These are phyloP conservation scores for Aleiodes testaceus DNA, from an alignment of 2,888 invertebrate species.

Conservation along the genomic window DNA sequence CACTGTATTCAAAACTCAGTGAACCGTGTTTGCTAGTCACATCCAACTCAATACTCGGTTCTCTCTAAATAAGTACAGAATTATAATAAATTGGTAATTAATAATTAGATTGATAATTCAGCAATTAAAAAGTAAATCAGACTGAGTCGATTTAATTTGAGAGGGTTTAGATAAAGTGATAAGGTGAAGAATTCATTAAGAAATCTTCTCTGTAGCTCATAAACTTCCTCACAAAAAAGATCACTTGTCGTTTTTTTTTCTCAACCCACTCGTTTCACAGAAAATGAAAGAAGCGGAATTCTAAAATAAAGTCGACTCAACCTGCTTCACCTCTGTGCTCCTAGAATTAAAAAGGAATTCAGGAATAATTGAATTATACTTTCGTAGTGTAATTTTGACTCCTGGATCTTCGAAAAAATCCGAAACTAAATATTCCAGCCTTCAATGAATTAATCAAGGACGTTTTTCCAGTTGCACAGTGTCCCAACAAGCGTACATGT, in stretches of 20 bases:
- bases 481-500: conserved; percentile 82
- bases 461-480: conserved; percentile 83
- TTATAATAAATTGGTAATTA: not conserved
- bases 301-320: too few species aligned
- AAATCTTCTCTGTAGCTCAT: too few species aligned
- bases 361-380: conserved; percentile 54
- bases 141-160: too few species aligned
- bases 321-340: too few species aligned
- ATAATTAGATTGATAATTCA: not conserved
- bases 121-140: not conserved
- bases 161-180: too few species aligned
- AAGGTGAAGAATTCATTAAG: too few species aligned
- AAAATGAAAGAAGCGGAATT: too few species aligned
- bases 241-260: too few species aligned
- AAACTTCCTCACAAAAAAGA: too few species aligned
- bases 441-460: conserved; percentile 80
- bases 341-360: not conserved
- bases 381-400: conserved; percentile 67
- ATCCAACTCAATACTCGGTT: conserved; percentile 76
- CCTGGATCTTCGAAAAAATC: conserved; percentile 78
- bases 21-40: conserved; percentile 77
- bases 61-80: conserved; percentile 66
- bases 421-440: conserved; percentile 79
- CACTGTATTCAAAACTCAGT: conserved; percentile 75
- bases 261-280: too few species aligned